These are phyloP conservation scores for Gobiocypris rarus DNA, from an alignment of 2,113 vertebrate species.

Conservation along the genomic window DNA sequence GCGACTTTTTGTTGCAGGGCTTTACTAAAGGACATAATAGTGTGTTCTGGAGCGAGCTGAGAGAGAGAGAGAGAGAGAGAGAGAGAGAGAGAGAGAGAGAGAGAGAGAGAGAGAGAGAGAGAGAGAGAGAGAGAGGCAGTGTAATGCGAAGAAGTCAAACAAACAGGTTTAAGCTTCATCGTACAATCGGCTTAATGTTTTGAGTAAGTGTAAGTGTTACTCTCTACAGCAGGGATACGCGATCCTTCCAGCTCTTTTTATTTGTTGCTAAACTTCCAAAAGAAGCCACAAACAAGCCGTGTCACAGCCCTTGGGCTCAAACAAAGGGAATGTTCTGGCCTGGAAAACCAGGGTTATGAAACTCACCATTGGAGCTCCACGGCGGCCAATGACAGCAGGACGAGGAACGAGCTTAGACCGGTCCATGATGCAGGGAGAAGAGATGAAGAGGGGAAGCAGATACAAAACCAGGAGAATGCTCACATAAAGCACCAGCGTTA, in stretches of 20 bases:
- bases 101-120: slow-evolving; percentile 24
- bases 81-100: slow-evolving; percentile 20
- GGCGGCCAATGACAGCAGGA: slow-evolving; percentile 86
- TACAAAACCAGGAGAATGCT: slow-evolving; percentile 83
- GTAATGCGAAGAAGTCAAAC: not conserved
- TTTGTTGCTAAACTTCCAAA: not conserved
- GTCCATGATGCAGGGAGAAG: slow-evolving; percentile 95
- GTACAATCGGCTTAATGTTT: not conserved
- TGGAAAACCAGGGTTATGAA: slow-evolving; percentile 2
- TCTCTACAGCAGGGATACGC: not conserved
- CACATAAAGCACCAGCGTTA: slow-evolving; percentile 81
- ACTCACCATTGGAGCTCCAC: slow-evolving; percentile 90
- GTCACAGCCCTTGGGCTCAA: not conserved
- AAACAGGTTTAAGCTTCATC: not conserved
- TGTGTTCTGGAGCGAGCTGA: slow-evolving; percentile 95
- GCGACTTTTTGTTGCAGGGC: slow-evolving; percentile 85
- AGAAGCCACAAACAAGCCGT: not conserved
- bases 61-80: slow-evolving; percentile 17
- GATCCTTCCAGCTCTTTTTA: not conserved
- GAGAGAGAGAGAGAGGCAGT: not conserved
- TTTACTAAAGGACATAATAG: slow-evolving; percentile 91
- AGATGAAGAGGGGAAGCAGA: slow-evolving; percentile 87
- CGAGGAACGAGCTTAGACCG: slow-evolving; percentile 80
- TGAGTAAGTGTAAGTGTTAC: not conserved
- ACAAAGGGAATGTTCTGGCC: not conserved